Evolutionary conservation across 2,797 vertebrate genomes (phyloP), one percentile per base, ranked within the genome.

Genomic region (Propithecus perrieri): DNA sequence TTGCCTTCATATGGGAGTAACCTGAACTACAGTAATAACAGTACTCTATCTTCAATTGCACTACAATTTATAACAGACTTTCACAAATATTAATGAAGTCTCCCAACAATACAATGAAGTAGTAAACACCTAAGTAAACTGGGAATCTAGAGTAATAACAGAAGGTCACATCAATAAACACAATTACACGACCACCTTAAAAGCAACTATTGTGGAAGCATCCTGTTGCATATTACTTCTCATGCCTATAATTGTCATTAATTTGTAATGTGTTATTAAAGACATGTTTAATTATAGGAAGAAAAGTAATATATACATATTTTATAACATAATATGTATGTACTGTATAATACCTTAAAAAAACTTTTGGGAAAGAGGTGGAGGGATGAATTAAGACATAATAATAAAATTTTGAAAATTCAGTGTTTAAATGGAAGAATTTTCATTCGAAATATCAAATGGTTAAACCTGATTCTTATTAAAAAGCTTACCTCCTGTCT

Each of bases 361-460:
- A 83, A 38, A 30, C 41, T 81, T 76, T 78, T n/a, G 41, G 38
- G 65, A 57, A 89, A 92, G 69, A 28, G 50, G 26, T 89, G 33
- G 53, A 55, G 20, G 26, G 22, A 85, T 50, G 41, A 89, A 59
- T 88, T 83, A 84, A 91, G 67, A 67, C 28, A 59, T 59, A 59
- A 59, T 72, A 59, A 24, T 28, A 78, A 46, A 88, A 61, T 41
- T 75, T 57, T 43, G 41, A 78, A 86, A 94, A 85, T n/a, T 94
- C 63, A 89, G 41, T 55, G 65, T 89, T 96, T 43, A 74, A 86
- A 78, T 33, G 22, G 7, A 83, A 91, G 15, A 87, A 78, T 76
- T 87, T 83, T 63, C 90, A 88, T 79, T 84, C 83, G 63, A 89
- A 96, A 89, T 35, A 85, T n/a, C 48, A 85, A 92, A 92, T 53